These are phyloP conservation scores for Caenorhabditis latens DNA, from an alignment of 1,140 invertebrate species.

Conservation along the genomic window DNA sequence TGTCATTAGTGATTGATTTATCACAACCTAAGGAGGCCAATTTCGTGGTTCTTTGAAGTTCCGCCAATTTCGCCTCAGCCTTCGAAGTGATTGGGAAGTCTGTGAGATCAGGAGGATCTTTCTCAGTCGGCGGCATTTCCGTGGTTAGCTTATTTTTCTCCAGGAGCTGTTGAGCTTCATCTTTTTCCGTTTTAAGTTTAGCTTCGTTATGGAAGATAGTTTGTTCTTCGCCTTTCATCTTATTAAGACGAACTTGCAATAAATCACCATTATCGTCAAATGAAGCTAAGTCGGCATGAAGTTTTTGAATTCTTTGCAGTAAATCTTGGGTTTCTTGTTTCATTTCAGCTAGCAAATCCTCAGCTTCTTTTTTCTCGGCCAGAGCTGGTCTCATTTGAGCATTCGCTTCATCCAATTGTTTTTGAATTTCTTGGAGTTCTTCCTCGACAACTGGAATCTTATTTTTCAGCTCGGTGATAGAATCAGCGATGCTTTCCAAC, in stretches of 20 bases:
- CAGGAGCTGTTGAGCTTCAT: background rate
- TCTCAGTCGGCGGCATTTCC: background rate
- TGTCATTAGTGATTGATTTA: background rate
- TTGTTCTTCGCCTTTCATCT: background rate
- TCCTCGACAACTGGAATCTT: constrained; percentile 23
- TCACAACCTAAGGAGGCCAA: background rate
- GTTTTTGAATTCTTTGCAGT: background rate
- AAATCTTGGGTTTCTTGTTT: constrained; percentile 18
- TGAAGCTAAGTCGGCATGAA: background rate
- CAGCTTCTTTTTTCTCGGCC: constrained; percentile 1
- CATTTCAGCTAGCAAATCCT: background rate
- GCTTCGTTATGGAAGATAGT: background rate
- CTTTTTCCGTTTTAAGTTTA: constrained; percentile 29
- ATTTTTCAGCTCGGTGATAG: constrained; percentile 1
- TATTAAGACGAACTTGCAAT: background rate
- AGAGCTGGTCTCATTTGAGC: background rate
- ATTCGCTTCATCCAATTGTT: background rate
- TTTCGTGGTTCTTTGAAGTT: background rate
- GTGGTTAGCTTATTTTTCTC: background rate
- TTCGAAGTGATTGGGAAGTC: background rate
- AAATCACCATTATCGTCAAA: background rate
- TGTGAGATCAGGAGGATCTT: constrained; percentile 3
- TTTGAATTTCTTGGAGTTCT: background rate
- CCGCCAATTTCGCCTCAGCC: background rate
- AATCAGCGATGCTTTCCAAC: background rate